Conservation (phyloP, 2,113 vertebrate species). For the Onychorhynchus coronatus region DNA sequence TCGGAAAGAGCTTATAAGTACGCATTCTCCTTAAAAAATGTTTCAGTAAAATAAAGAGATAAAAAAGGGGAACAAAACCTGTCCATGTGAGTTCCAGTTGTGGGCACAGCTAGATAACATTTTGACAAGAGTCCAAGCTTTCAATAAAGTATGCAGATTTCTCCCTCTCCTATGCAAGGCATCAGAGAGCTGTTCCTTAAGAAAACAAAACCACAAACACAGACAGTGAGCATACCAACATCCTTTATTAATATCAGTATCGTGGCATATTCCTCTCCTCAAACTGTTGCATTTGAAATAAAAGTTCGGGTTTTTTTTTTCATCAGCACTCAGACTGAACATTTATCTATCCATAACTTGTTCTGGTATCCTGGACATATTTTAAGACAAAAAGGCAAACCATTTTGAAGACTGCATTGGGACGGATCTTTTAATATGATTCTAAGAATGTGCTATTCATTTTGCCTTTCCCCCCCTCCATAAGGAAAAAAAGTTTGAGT, state of each 20-base stretch:
- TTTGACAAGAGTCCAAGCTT: constrained; percentile 34
- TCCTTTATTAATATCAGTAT: not conserved
- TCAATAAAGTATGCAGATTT: constrained; percentile 4
- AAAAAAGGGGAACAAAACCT: not conserved
- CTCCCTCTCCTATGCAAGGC: not conserved
- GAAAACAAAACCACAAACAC: not conserved
- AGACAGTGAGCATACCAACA: not conserved
- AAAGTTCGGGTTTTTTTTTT: not conserved
- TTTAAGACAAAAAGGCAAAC: not conserved
- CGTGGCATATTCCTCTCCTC: not conserved
- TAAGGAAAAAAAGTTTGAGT: not conserved
- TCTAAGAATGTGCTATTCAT: not conserved
- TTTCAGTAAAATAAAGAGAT: not conserved
- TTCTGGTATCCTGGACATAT: not conserved
- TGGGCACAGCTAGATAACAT: constrained; percentile 37
- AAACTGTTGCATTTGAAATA: not conserved
- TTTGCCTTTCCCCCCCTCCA: not conserved
- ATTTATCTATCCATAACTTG: not conserved
- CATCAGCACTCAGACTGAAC: not conserved
- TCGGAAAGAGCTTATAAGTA: not conserved
- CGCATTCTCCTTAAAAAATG: not conserved
- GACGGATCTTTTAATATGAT: not conserved
- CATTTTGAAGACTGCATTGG: not conserved
- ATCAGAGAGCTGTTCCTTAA: not conserved
- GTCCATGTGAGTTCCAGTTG: constrained; percentile 10